These are phyloP conservation scores for Anas platyrhynchos DNA, from an alignment of 2,113 vertebrate species.

Conservation along the genomic window DNA sequence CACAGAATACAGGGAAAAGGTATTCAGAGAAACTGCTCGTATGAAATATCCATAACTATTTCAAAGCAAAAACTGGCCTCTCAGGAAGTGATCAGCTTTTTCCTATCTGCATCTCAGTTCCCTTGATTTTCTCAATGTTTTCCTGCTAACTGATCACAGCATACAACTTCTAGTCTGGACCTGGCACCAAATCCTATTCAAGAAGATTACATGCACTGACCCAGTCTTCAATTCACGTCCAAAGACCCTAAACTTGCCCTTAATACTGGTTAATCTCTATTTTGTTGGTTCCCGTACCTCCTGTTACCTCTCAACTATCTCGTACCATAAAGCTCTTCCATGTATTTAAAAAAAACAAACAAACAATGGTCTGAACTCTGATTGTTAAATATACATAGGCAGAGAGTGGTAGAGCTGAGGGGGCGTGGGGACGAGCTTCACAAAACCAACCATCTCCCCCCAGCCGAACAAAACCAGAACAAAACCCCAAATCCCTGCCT, in stretches of 20 bases:
- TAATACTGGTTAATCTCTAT: conserved; percentile 63
- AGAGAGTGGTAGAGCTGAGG: neutral
- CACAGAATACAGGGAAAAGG: neutral
- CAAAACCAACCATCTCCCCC: neutral
- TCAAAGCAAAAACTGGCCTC: neutral
- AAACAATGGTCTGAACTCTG: neutral
- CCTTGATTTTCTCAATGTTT: neutral
- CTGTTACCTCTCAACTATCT: neutral
- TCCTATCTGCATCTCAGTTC: neutral
- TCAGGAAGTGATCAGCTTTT: neutral
- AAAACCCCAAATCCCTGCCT: neutral
- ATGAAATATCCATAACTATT: neutral
- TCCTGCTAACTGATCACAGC: neutral
- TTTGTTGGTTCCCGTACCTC: neutral
- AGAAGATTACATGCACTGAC: conserved; percentile 47
- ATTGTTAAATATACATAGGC: neutral
- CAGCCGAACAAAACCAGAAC: neutral
- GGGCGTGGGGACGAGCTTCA: neutral
- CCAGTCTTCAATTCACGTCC: conserved; percentile 14
- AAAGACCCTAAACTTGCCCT: conserved; percentile 50
- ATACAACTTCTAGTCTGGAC: neutral
- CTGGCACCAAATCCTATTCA: conserved; percentile 23
- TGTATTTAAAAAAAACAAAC: neutral
- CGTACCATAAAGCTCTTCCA: neutral
- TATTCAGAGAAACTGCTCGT: neutral